Evolutionary conservation across 2,888 invertebrate genomes (phyloP).

Genomic region (Metopia argyrocephala): DNA sequence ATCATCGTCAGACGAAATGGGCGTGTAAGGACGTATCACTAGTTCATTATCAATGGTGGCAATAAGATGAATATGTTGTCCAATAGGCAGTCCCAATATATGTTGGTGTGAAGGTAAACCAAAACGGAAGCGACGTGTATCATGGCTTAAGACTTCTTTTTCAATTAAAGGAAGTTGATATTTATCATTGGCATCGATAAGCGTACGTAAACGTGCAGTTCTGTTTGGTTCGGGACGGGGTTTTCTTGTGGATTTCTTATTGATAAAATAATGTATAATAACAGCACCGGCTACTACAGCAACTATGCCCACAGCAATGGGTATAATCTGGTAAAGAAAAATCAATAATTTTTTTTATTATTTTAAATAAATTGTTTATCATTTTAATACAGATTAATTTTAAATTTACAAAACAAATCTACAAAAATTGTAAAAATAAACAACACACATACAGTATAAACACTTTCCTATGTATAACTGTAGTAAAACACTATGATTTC

Average conservation of each 20-base stretch:
- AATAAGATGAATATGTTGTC: constrained; percentile 96
- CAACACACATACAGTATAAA: too few relatives aligned
- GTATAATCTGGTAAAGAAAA: constrained; percentile 72
- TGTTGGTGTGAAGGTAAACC: constrained; percentile 92
- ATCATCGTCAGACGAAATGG: constrained; percentile 96
- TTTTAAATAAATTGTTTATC: too few relatives aligned
- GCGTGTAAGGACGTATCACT: constrained; percentile 97
- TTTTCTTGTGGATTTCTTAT: constrained; percentile 74
- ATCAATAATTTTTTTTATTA: not conserved
- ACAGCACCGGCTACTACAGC: constrained; percentile 76
- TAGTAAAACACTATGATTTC: too few relatives aligned
- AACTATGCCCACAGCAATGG: constrained; percentile 76
- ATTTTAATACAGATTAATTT: too few relatives aligned
- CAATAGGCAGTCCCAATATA: constrained; percentile 92
- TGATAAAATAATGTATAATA: constrained; percentile 75
- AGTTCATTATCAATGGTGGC: constrained; percentile 92
- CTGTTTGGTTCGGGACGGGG: constrained; percentile 73
- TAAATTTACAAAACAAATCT: too few relatives aligned
- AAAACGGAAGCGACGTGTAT: constrained; percentile 94
- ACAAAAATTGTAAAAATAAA: too few relatives aligned
- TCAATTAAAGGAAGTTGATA: constrained; percentile 92
- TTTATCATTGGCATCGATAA: constrained; percentile 91
- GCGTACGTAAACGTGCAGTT: constrained; percentile 76
- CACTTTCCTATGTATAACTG: too few relatives aligned
- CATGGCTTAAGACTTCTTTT: constrained; percentile 93